These are phyloP conservation scores for Bombus confusus DNA, from an alignment of 1,140 invertebrate genomes.

Conservation along the genomic window DNA sequence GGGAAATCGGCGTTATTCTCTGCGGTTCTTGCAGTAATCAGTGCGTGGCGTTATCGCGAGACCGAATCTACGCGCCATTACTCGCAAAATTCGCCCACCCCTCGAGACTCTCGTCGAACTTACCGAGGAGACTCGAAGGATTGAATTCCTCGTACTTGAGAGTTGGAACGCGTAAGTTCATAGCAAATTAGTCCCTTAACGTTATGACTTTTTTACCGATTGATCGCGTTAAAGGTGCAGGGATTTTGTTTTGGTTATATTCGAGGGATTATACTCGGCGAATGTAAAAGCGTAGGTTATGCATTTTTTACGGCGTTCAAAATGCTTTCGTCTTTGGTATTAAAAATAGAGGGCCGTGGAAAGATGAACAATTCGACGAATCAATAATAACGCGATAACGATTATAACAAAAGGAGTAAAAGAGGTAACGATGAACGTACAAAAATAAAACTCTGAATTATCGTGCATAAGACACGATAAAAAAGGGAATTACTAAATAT, in stretches of 20 bases:
- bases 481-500: neutral
- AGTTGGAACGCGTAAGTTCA: neutral
- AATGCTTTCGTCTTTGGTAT: neutral
- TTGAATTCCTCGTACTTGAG: neutral
- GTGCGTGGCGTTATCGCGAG: constrained; percentile 59
- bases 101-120: constrained; percentile 25
- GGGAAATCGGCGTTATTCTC: constrained; percentile 64
- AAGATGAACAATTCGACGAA: neutral
- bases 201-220: neutral
- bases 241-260: neutral
- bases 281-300: neutral
- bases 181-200: neutral
- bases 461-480: no score
- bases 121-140: neutral
- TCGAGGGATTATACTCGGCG: neutral
- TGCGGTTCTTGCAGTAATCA: constrained; percentile 64
- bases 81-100: constrained; percentile 49
- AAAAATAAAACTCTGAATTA: neutral
- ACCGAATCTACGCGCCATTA: constrained; percentile 61
- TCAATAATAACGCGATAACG: neutral
- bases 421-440: neutral
- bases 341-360: neutral
- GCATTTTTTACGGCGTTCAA: neutral
- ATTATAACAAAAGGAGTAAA: neutral
- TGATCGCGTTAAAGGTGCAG: neutral